phyloP scores from a whole-genome alignment of 1,140 invertebrate genomes.

The Drosophila subobscura region DNA sequence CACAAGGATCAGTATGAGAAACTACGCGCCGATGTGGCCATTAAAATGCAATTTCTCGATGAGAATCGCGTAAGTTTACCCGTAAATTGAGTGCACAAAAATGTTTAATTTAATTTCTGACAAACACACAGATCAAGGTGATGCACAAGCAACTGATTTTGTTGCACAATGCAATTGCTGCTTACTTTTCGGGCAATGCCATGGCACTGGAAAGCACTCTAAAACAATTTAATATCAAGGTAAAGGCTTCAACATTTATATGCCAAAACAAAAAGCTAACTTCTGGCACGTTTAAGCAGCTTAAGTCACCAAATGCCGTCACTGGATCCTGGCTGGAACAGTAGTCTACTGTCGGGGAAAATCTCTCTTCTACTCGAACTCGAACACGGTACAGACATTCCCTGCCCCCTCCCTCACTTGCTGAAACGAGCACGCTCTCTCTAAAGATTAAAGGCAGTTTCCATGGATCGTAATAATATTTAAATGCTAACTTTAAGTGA shows the following conservation, averaged over 20 bases:
- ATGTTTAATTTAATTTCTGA: no score
- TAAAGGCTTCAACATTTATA: conserved; percentile 1
- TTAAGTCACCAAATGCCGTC: conserved; percentile 80
- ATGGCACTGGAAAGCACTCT: conserved; percentile 96
- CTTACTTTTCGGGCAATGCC: conserved; percentile 98
- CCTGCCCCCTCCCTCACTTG: conserved; percentile 25
- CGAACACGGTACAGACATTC: background rate
- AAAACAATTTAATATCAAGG: conserved; percentile 97
- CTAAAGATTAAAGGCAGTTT: conserved; percentile 39
- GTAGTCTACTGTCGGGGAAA: conserved; percentile 34
- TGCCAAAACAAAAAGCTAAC: background rate
- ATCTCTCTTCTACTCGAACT: no score
- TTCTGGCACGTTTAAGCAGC: conserved; percentile 27
- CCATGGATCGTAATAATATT: conserved; percentile 49
- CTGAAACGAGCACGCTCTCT: conserved; percentile 76
- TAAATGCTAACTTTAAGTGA: conserved; percentile 55
- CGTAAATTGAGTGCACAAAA: background rate
- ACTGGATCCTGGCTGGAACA: conserved; percentile 82
- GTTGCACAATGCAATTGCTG: conserved; percentile 97
- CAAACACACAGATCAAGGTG: conserved; percentile 92
- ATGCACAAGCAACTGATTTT: conserved; percentile 98
- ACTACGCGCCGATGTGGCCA: conserved; percentile 94
- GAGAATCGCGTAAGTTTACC: conserved; percentile 93
- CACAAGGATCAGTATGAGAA: conserved; percentile 96
- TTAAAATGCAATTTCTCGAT: conserved; percentile 97